phyloP scores from a whole-genome alignment of 2,888 invertebrate genomes.

The Didymodactylos carnosus region DNA sequence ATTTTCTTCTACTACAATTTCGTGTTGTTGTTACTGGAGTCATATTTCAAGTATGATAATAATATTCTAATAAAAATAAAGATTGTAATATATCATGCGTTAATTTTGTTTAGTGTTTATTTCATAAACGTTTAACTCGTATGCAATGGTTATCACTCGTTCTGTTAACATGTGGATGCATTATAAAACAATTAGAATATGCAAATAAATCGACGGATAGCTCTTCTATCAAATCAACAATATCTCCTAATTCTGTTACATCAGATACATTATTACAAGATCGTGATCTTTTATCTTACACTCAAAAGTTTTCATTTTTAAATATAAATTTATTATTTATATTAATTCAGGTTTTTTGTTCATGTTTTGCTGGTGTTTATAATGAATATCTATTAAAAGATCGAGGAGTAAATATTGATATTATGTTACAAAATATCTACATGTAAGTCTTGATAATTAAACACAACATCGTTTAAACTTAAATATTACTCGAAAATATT shows the following conservation, averaged over 20 bases:
- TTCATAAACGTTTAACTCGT: slow-evolving; percentile 42
- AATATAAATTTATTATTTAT: slow-evolving; percentile 15
- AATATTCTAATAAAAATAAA: slow-evolving; percentile 13
- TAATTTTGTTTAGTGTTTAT: not conserved
- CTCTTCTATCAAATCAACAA: not conserved
- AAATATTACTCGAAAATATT: not conserved
- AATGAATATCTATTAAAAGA: slow-evolving; percentile 78
- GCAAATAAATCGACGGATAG: slow-evolving; percentile 20
- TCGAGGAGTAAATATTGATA: slow-evolving; percentile 59
- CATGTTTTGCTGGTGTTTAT: slow-evolving; percentile 81
- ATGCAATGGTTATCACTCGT: slow-evolving; percentile 75
- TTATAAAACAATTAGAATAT: slow-evolving; percentile 54
- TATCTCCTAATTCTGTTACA: no score
- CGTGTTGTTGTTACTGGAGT: slow-evolving; percentile 76
- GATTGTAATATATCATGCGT: not conserved
- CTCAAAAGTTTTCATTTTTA: not conserved
- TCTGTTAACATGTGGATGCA: slow-evolving; percentile 65
- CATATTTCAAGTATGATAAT: slow-evolving; percentile 67
- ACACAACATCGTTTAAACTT: slow-evolving; percentile 41
- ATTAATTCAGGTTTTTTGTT: slow-evolving; percentile 57
- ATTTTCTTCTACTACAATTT: slow-evolving; percentile 67
- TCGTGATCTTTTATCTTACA: not conserved
- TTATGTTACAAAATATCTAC: slow-evolving; percentile 76
- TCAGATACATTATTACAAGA: no score
- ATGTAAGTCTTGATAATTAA: slow-evolving; percentile 82